These are phyloP conservation scores for Phenacoccus solenopsis DNA, from an alignment of 1,140 invertebrate species.

Conservation along the genomic window DNA sequence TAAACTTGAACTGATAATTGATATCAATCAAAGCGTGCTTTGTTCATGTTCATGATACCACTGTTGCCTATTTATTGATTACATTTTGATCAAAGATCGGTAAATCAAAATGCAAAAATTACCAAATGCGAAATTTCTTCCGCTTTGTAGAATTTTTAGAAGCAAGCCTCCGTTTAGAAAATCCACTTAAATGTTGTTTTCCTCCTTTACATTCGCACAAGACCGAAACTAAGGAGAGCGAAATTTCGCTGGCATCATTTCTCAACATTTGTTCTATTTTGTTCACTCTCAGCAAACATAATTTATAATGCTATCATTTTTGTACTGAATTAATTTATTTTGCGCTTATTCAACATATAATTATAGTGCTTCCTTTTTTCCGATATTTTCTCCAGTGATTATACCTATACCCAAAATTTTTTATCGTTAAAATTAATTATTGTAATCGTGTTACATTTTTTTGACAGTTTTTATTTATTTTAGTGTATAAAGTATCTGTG, in stretches of 20 bases:
- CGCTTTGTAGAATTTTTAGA: background rate
- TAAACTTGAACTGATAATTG: no score
- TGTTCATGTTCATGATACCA: no score
- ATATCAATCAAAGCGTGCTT: no score
- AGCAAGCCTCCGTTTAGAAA: no score
- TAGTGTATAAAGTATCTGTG: background rate
- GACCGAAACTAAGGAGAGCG: background rate
- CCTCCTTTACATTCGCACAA: background rate
- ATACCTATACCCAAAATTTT: background rate
- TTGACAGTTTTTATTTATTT: background rate
- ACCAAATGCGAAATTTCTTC: background rate
- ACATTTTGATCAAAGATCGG: no score
- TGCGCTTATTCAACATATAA: background rate
- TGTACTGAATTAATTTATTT: background rate
- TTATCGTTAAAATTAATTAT: background rate
- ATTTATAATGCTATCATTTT: background rate
- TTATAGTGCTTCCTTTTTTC: background rate
- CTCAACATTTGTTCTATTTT: background rate
- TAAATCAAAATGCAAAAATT: no score
- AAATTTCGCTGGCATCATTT: background rate
- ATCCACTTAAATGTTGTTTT: background rate
- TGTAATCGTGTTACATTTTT: background rate
- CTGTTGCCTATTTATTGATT: no score
- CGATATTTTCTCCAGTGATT: background rate
- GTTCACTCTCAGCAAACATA: background rate